Base-by-base conservation (phyloP, 2,113 vertebrate species). In the Epinephelus lanceolatus region DNA sequence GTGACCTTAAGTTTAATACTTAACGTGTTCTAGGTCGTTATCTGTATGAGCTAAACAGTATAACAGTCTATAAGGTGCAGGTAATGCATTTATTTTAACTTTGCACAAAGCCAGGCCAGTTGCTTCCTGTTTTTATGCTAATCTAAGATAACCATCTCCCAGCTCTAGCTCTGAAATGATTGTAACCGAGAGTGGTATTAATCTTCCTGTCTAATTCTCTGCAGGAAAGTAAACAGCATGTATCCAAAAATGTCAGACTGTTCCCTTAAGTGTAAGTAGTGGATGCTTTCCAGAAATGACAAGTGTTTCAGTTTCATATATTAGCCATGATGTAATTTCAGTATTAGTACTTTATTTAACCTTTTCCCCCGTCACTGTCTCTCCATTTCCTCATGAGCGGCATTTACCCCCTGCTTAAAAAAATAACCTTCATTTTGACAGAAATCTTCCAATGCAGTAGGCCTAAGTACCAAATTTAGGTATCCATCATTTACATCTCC, bases 211-310 rank as follows among this genome's bases (percentile, higher is more conserved):
- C 30, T 40, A 21, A 33, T 2, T 55, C 33, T 47, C 52, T 5
- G 47, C 51, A 53, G 55, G 61, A 42, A 42, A 5, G 23, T 12
- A 19, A 76, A 1, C 8, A 4, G 30, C 15, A 13, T 33, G 21
- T 45, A 19, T 52, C 25, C 60, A 63, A 73, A 84, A 89, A 84
- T 76, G 71, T 71, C 71, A 77, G 70, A 65, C 30, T 65, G 33
- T 81, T 78, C 69, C 76, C 25, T 84, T 9, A 71, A 71, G 40
- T 60, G 18, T 47, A 42, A 65, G 59, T 77, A 63, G 19, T 61
- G 23, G 19, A 66, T 66, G 37, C 37, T 30, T 57, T 82, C 62
- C 81, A 76, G 62, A 80, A 71, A 85, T 87, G 18, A 68, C 71
- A 18, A 45, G 17, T 6, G 56, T 85, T 84, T 89, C 67, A 17